phyloP scores from a whole-genome alignment of 1,140 invertebrate genomes.

The Drosophila asahinai region DNA sequence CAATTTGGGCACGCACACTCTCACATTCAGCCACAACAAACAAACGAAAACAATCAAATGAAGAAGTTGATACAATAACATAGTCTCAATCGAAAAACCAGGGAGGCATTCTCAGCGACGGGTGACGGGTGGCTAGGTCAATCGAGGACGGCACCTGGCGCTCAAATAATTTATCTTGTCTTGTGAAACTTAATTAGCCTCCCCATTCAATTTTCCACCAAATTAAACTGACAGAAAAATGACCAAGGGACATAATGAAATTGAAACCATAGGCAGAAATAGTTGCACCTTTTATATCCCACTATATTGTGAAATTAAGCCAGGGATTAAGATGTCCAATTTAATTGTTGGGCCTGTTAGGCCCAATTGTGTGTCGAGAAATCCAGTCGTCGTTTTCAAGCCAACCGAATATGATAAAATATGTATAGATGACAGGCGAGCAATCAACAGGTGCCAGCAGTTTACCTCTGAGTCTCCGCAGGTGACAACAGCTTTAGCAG shows the following conservation, averaged over 20 bases:
- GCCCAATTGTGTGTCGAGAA: conserved; percentile 13
- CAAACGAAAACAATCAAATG: conserved; percentile 41
- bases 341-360: conserved; percentile 14
- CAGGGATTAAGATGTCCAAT: background rate
- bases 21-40: conserved; percentile 20
- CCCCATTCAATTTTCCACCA: conserved; percentile 68
- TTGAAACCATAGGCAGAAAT: conserved; percentile 32
- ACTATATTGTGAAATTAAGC: conserved; percentile 36
- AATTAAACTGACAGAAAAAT: conserved; percentile 67
- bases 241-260: conserved; percentile 48
- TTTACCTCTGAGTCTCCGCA: conserved; percentile 21
- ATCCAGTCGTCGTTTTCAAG: conserved; percentile 20
- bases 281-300: conserved; percentile 46
- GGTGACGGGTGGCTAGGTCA: conserved; percentile 19
- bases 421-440: conserved; percentile 45
- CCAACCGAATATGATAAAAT: conserved; percentile 37
- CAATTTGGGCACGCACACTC: conserved; percentile 63
- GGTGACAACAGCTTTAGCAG: conserved; percentile 14
- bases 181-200: conserved; percentile 69
- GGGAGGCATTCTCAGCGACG: conserved; percentile 6
- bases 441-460: conserved; percentile 55
- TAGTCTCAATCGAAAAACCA: background rate
- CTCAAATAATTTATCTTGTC: conserved; percentile 66
- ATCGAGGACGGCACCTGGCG: conserved; percentile 54
- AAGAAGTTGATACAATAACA: conserved; percentile 58